Base-by-base conservation (phyloP, 2,888 invertebrate genomes). In the Agrotis clavis region DNA sequence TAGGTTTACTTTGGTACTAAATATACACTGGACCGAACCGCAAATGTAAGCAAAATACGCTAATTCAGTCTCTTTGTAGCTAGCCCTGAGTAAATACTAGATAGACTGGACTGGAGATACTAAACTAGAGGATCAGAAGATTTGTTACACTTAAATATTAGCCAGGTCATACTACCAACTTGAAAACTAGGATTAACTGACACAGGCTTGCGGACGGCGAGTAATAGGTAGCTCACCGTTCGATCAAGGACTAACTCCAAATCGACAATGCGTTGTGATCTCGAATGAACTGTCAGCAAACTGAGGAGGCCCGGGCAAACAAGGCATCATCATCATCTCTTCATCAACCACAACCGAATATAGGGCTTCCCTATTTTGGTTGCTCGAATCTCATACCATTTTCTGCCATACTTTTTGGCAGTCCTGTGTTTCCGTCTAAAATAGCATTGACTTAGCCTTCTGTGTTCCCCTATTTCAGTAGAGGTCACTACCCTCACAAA, bases 401-500 rank as follows among this genome's bases (percentile, higher is more conserved):
- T 41, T 41, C 41, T 41, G 41, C 11, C 11, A 11, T 41, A 41
- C 9, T 11, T 41, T 41, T 41, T 11, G 41, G 9, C 41, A 41
- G 41, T 11, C 41, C 11, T 5, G 35, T 21, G n/a, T 72, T 25
- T n/a, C 16, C 6, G 41, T 18, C 11, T 51, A 18, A 25, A 16
- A 50, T 45, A 13, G 0, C 3, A 13, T 4, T 4, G 0, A 74
- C 16, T 61, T 2, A 53, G 0, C 66, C 83, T 80, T 82, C 69
- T 82, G 25, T 21, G 0, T 21, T 2, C 1, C 0, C 0, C 7
- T 11, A 35, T n/a, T 14, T 3, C 3, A 11, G 0, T 11, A 53
- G 21, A 57, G 80, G 67, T 79, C 83, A 79, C n/a, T 67, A 74
- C 41, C 83, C 80, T 80, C 60, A 48, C 63, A 53, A 56, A 30